Evolutionary conservation across 2,888 invertebrate species (phyloP).

Genomic region (Neoaliturus tenellus): DNA sequence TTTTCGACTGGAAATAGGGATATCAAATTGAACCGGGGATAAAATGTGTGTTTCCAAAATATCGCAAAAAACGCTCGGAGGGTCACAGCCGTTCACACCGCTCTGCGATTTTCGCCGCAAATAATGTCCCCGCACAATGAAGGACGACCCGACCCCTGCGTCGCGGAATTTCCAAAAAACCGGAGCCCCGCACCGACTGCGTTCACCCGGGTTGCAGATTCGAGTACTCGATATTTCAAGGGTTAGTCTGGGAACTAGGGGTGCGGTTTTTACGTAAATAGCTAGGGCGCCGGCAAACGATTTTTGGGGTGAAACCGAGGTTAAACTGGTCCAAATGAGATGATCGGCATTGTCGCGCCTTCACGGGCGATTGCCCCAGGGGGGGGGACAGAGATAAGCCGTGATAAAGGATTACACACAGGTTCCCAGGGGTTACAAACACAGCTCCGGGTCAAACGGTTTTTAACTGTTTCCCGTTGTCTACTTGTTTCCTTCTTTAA

Average conservation of each 20-base stretch:
- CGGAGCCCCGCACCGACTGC: slow-evolving; percentile 26
- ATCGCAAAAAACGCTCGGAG: slow-evolving; percentile 53
- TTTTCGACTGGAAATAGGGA: slow-evolving; percentile 59
- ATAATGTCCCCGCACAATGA: slow-evolving; percentile 54
- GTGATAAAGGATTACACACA: slow-evolving; percentile 47
- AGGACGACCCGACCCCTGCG: slow-evolving; percentile 32
- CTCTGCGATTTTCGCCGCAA: slow-evolving; percentile 56
- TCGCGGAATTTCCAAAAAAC: slow-evolving; percentile 37
- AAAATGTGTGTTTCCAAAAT: slow-evolving; percentile 61
- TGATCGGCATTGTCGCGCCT: slow-evolving; percentile 62
- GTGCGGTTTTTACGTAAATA: slow-evolving; percentile 40
- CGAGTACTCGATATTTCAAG: slow-evolving; percentile 51
- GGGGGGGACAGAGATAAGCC: slow-evolving; percentile 49
- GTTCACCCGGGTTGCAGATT: slow-evolving; percentile 5
- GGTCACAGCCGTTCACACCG: slow-evolving; percentile 56
- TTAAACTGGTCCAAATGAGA: slow-evolving; percentile 64
- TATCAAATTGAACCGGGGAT: slow-evolving; percentile 60
- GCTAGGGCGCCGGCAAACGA: slow-evolving; percentile 51
- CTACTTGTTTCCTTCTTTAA: background rate
- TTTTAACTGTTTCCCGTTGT: slow-evolving; percentile 30
- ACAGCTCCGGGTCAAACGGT: slow-evolving; percentile 23
- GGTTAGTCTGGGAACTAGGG: slow-evolving; percentile 51
- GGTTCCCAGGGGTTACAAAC: slow-evolving; percentile 35
- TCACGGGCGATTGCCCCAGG: slow-evolving; percentile 61
- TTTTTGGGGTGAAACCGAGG: slow-evolving; percentile 62